Conservation (phyloP, 2,113 vertebrate species). For the Xyliphius kryptos region DNA sequence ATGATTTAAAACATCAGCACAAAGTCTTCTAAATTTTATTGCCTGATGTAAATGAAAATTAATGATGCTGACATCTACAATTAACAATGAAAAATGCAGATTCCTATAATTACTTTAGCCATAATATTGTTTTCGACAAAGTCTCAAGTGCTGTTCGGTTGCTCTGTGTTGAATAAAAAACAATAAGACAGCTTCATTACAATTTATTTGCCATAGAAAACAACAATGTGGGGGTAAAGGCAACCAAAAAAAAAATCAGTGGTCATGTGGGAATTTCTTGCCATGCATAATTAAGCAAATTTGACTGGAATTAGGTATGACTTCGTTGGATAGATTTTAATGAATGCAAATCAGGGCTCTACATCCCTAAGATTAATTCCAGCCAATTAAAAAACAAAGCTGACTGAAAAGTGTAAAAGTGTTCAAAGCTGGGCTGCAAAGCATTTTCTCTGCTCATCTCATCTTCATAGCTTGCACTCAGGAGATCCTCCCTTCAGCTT, state of each 20-base stretch:
- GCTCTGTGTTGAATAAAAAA: constrained; percentile 95
- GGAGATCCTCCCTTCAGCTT: constrained; percentile 61
- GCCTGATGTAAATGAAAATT: constrained; percentile 99
- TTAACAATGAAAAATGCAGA: constrained; percentile 99
- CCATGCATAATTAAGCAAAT: constrained; percentile 99
- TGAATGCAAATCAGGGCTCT: constrained; percentile 99
- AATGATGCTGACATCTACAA: constrained; percentile 99
- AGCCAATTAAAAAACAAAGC: constrained; percentile 99
- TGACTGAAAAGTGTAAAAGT: constrained; percentile 91
- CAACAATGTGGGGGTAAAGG: constrained; percentile 80
- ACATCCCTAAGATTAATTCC: constrained; percentile 99
- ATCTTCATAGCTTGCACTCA: constrained; percentile 69
- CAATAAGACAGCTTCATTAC: constrained; percentile 99
- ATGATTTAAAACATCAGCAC: constrained; percentile 99
- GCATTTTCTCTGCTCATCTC: constrained; percentile 63
- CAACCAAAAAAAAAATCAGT: constrained; percentile 81
- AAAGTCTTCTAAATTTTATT: constrained; percentile 99
- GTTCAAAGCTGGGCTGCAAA: constrained; percentile 78
- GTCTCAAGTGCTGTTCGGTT: constrained; percentile 91
- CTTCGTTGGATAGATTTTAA: constrained; percentile 99
- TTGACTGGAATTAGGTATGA: constrained; percentile 99
- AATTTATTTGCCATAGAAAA: constrained; percentile 98
- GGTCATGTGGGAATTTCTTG: constrained; percentile 99
- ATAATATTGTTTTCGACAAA: constrained; percentile 95
- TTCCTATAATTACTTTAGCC: constrained; percentile 99